Base-by-base conservation (phyloP, 2,888 invertebrate genomes). In the Deilephila elpenor region DNA sequence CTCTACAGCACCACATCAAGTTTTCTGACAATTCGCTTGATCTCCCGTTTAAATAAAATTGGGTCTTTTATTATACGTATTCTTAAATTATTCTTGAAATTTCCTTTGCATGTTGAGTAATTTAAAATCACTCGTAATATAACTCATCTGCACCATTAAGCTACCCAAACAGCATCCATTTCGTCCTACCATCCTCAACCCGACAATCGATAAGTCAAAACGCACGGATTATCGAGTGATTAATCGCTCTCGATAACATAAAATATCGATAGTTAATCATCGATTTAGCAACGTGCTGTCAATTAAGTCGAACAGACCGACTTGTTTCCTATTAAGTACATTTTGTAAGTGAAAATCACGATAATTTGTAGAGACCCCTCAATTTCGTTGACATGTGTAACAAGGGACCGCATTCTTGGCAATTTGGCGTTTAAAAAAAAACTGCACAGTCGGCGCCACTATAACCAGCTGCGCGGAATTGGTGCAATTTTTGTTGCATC, bases 321-420 rank as follows among this genome's bases (percentile, higher is more conserved):
- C 67, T 25, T 20, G 64, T 64, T 67, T 67, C 67, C 67, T 67
- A 67, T 67, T 67, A 67, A 44, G 67, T 51, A 25, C 67, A 67
- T 67, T 67, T 67, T 62, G 32, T 37, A 64, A 37, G 64, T 64
- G 64, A 25, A 17, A 51, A 67, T 37, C 34, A 34, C 11, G 44
- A 67, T 67, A 67, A 67, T 67, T 67, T 67, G 67, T 67, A 51
- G 14, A 25, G 51, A 51, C 44, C 51, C 44, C 25, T 51, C 25
- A 44, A 67, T 67, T 67, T 67, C 17, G 20, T 51, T 34, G 44
- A 51, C 62, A 51, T 67, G 44, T 51, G 25, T 14, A 67, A 51
- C 51, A 25, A 17, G 67, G n/a, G 62, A 3, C 67, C 51, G 51
- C 67, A 67, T 67, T 67, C 51, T 44, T 51, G 67, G 5, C 51